Evolutionary conservation across 2,797 vertebrate genomes (phyloP), one percentile per base, ranked within the genome.

Genomic region (Cirrhinus molitorella): DNA sequence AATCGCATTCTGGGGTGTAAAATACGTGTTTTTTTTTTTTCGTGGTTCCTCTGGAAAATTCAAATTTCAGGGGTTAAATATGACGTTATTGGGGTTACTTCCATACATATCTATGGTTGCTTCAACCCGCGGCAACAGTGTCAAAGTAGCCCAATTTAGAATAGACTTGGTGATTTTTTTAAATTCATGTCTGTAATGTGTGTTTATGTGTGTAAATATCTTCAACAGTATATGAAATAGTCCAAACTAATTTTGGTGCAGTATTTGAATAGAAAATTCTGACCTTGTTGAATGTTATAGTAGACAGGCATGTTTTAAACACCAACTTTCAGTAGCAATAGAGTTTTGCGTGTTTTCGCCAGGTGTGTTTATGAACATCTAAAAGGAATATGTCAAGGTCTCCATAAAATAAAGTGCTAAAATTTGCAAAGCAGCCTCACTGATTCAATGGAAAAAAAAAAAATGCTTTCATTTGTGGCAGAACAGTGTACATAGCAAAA

Each of bases 291-390:
- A n/a, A 34, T 53, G 5, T 73, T 73, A 73, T 51, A 31, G 25
- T 31, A 51, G 43, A 17, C 1, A 47, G 70, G 17, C 25, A 17
- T 70, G 23, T 47, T 25, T 47, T 25, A 70, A n/a, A 67, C 19
- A 21, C 10, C 17, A 19, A 34, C 8, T 65, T 34, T 63, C 25
- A 65, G 17, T 11, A 45, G 21, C 40, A 14, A 45, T 16, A 43
- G 70, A 51, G 45, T 51, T 72, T 72, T 47, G 68, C 68, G 49
- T 71, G 43, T 49, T 71, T 47, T 28, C 7, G 14, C n/a, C 67
- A 70, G 40, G 31, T 34, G 67, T 16, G 55, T 57, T 47, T 70
- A 45, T 43, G 11, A 43, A 5, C 40, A 37, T n/a, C 34, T 37
- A 11, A 67, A 67, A 71, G 68, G n/a, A 47, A 47, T n/a, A n/a